Percentiles rank a stretch among this genome's conserved stretches.
Conservation (phyloP, 2,113 vertebrate species). For the Dromaius novaehollandiae region DNA sequence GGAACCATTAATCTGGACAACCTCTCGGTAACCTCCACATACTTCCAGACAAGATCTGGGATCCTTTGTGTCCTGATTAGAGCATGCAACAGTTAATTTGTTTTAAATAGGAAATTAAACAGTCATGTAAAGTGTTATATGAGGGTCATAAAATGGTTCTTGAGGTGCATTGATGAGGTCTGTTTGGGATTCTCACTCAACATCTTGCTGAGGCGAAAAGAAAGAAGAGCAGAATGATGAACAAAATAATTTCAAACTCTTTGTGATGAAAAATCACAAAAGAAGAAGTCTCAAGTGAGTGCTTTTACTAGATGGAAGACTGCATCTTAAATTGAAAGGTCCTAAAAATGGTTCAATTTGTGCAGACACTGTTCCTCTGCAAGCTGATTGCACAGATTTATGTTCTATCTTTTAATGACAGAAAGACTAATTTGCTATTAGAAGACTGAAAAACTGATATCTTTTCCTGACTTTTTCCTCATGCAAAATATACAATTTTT, state of each 20-base stretch:
- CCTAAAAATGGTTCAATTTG: background rate
- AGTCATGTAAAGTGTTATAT: slow-evolving; percentile 74
- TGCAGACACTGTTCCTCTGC: background rate
- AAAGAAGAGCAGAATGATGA: background rate
- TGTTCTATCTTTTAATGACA: background rate
- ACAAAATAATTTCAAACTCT: slow-evolving; percentile 37
- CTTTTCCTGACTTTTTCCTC: background rate
- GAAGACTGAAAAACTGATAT: background rate
- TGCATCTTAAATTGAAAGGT: background rate
- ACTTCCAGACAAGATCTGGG: slow-evolving; percentile 72
- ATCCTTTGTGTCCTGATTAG: slow-evolving; percentile 77
- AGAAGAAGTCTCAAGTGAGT: background rate
- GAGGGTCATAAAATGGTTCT: slow-evolving; percentile 70
- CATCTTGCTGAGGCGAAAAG: background rate
- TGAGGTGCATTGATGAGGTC: slow-evolving; percentile 39
- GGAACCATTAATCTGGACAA: slow-evolving; percentile 79
- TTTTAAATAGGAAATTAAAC: slow-evolving; percentile 82
- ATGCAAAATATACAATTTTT: background rate
- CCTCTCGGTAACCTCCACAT: slow-evolving; percentile 79
- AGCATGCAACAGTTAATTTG: slow-evolving; percentile 81
- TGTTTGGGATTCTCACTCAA: slow-evolving; percentile 21
- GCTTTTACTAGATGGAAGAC: background rate
- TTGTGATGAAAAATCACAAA: background rate
- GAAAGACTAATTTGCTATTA: background rate
- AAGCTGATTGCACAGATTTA: background rate